These are phyloP conservation scores for Diploscapter pachys DNA, from an alignment of 1,140 invertebrate genomes.

Conservation along the genomic window DNA sequence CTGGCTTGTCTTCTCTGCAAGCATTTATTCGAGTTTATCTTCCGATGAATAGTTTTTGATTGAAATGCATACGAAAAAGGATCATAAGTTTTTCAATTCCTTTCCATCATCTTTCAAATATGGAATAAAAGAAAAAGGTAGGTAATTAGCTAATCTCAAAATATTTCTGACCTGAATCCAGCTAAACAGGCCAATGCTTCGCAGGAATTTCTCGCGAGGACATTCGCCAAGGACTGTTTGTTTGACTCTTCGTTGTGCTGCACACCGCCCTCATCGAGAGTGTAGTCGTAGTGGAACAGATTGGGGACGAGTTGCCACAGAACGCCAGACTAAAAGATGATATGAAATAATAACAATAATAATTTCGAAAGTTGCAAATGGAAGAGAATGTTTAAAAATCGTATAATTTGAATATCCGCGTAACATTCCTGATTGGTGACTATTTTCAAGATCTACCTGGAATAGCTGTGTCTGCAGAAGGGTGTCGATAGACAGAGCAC, in stretches of 20 bases:
- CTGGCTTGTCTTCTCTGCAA: constrained; percentile 66
- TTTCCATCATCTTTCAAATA: too few species aligned
- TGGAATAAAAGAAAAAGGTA: too few species aligned
- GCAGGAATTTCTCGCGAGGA: constrained; percentile 79
- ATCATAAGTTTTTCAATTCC: too few species aligned
- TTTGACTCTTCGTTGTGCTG: constrained; percentile 49
- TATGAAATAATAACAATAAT: constrained; percentile 1
- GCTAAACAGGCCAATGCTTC: constrained; percentile 77
- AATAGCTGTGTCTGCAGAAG: constrained; percentile 83
- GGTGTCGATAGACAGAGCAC: constrained; percentile 75
- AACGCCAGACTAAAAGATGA: constrained; percentile 68
- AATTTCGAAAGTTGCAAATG: neutral
- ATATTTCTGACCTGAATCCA: constrained; percentile 60
- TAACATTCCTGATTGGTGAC: neutral
- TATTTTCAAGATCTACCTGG: constrained; percentile 60
- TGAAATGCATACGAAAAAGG: too few species aligned
- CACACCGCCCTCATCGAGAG: constrained; percentile 85
- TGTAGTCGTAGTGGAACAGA: constrained; percentile 94
- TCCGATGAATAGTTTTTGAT: too few species aligned
- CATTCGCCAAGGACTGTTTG: constrained; percentile 80
- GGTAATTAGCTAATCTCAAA: too few species aligned
- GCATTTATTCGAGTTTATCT: constrained; percentile 59
- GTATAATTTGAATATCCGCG: too few species aligned
- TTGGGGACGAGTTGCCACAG: constrained; percentile 86
- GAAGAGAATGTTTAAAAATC: neutral